Evolutionary conservation across 1,140 invertebrate genomes (phyloP).

Genomic region (Papilio helenus): DNA sequence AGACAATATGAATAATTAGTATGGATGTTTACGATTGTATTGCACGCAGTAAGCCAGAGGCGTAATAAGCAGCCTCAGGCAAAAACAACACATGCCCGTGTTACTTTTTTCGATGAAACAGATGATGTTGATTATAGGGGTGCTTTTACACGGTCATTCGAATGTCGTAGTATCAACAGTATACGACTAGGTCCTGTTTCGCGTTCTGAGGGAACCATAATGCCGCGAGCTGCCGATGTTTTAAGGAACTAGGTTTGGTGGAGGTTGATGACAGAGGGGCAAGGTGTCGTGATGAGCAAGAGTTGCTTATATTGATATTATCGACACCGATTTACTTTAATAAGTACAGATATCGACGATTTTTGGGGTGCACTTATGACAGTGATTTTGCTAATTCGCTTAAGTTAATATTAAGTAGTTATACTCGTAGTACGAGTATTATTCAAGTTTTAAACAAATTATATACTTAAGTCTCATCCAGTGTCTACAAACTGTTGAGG

Average conservation of each 20-base stretch:
- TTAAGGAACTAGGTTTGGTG: too few relatives aligned
- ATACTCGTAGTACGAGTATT: not conserved
- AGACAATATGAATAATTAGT: constrained; percentile 19
- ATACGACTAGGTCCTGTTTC: not conserved
- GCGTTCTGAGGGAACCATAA: not conserved
- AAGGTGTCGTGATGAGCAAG: not conserved
- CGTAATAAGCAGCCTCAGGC: not conserved
- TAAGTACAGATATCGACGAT: not conserved
- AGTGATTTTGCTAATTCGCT: not conserved
- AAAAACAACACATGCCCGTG: not conserved
- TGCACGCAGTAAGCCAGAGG: not conserved
- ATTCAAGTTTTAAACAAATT: not conserved
- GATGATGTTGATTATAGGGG: not conserved
- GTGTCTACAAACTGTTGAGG: not conserved
- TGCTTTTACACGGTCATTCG: not conserved
- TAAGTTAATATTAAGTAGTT: not conserved
- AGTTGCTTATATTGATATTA: too few relatives aligned
- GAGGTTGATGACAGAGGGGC: too few relatives aligned
- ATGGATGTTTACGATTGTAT: constrained; percentile 17
- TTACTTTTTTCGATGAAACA: not conserved
- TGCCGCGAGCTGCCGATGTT: not conserved
- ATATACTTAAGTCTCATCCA: not conserved
- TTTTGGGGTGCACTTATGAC: too few relatives aligned
- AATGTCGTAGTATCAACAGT: not conserved
- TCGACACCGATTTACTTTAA: too few relatives aligned